Evolutionary conservation across 2,113 vertebrate genomes (phyloP), one percentile per base, ranked within the genome.

Genomic region (Hippolais icterina): DNA sequence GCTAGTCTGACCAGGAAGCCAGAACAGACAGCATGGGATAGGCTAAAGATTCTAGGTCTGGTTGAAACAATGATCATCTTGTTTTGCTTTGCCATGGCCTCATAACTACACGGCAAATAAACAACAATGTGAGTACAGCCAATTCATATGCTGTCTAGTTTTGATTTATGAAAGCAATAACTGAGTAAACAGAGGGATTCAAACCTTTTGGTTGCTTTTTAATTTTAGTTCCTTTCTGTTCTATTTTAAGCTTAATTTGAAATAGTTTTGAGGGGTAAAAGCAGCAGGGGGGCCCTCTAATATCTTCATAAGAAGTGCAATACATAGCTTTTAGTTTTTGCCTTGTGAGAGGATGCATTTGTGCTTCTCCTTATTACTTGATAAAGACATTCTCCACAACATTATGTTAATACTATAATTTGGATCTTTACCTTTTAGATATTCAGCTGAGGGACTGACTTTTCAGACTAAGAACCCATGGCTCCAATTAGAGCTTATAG

Each of bases 161-260:
- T 83, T 96, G 94, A 96, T 96, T 96, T 92, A 95, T 88, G 91
- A 93, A 94, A 89, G 93, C 41, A 90, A 92, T 94, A 96, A 93
- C 31, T 0, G 1, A 90, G 35, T 71, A 66, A 86, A 91, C 60
- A 90, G 87, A 66, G 44, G 56, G 69, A 74, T 86, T 71, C 63
- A 79, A 90, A 94, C 81, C n/a, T 86, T 95, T 90, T 63, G 35
- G 56, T 54, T 94, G 39, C 17, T 85, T 93, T 94, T 94, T 90
- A 81, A 90, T 96, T 91, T 94, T 85, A 82, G 54, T 53, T 92
- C 49, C 28, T 96, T 94, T 93, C 44, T 4, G 1, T 94, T 94
- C 79, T 85, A 69, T 92, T 95, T 90, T 94, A 79, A 89, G 37
- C 70, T 92, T 86, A 80, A 84, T 89, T 95, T 96, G 64, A 83